These are phyloP conservation scores for Chanos chanos DNA, from an alignment of 2,797 vertebrate genomes.

Conservation along the genomic window DNA sequence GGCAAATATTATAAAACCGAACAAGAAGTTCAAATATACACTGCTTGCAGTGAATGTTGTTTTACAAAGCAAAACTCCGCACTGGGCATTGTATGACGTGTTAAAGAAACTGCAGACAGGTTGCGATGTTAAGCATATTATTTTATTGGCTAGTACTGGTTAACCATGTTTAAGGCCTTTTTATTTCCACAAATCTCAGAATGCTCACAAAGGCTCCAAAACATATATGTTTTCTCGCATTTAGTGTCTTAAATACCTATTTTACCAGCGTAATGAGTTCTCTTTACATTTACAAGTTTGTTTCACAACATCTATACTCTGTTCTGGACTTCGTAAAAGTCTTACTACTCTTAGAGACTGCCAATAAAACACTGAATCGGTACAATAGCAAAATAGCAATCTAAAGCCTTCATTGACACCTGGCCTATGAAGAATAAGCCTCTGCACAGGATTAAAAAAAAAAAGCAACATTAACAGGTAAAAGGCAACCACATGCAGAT, in stretches of 20 bases:
- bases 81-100: too few relatives aligned
- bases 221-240: too few relatives aligned
- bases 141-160: conserved; percentile 63
- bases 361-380: conserved; percentile 33
- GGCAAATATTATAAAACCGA: background rate
- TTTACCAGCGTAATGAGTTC: conserved; percentile 2
- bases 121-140: too few relatives aligned
- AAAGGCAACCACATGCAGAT: conserved; percentile 6
- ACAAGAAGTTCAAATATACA: too few relatives aligned
- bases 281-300: conserved; percentile 24
- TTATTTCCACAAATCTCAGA: conserved; percentile 17
- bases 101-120: too few relatives aligned
- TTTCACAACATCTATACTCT: too few relatives aligned
- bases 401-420: conserved; percentile 11
- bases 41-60: too few relatives aligned
- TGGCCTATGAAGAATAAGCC: too few relatives aligned
- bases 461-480: too few relatives aligned
- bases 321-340: conserved; percentile 9
- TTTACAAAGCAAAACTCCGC: too few relatives aligned
- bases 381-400: conserved; percentile 36
- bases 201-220: background rate
- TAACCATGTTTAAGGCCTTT: conserved; percentile 47
- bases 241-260: background rate
- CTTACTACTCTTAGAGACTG: conserved; percentile 24
- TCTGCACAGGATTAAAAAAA: too few relatives aligned